These are phyloP conservation scores for Monodelphis domestica DNA, from an alignment of 2,797 vertebrate genomes.

Conservation along the genomic window DNA sequence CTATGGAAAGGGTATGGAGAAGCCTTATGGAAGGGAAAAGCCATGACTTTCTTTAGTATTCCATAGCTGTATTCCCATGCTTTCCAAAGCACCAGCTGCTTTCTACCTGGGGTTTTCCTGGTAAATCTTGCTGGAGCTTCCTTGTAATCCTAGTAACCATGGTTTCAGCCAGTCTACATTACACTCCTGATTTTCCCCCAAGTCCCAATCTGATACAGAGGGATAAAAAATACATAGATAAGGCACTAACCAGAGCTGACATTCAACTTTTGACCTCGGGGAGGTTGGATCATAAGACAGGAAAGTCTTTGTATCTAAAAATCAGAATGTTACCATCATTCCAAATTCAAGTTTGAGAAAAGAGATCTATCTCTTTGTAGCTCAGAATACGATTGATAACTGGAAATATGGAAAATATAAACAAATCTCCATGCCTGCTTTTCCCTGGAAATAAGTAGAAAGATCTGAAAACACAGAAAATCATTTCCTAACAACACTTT, in stretches of 20 bases:
- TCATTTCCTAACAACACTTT: conserved; percentile 46
- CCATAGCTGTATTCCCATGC: conserved; percentile 28
- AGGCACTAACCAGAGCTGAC: neutral
- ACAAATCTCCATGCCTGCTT: conserved; percentile 18
- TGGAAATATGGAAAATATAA: conserved; percentile 25
- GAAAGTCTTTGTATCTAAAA: conserved; percentile 15
- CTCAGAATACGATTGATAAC: conserved; percentile 33
- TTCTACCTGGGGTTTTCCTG: conserved; percentile 70
- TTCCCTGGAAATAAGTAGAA: conserved; percentile 15
- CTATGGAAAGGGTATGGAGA: neutral
- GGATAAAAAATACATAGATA: conserved; percentile 34
- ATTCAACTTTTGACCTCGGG: conserved; percentile 9
- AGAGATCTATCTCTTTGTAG: neutral
- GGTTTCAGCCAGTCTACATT: conserved; percentile 79
- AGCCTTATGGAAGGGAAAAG: neutral
- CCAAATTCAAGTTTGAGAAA: neutral
- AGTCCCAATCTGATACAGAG: conserved; percentile 19
- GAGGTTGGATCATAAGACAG: neutral
- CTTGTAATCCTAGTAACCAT: conserved; percentile 82
- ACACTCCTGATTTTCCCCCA: conserved; percentile 65
- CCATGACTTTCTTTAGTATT: conserved; percentile 15
- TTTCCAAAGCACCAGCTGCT: conserved; percentile 50
- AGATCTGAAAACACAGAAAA: conserved; percentile 51
- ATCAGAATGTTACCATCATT: conserved; percentile 15
- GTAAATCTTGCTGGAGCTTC: conserved; percentile 77